Evolutionary conservation across 2,797 vertebrate species (phyloP).

Genomic region (Miichthys miiuy): DNA sequence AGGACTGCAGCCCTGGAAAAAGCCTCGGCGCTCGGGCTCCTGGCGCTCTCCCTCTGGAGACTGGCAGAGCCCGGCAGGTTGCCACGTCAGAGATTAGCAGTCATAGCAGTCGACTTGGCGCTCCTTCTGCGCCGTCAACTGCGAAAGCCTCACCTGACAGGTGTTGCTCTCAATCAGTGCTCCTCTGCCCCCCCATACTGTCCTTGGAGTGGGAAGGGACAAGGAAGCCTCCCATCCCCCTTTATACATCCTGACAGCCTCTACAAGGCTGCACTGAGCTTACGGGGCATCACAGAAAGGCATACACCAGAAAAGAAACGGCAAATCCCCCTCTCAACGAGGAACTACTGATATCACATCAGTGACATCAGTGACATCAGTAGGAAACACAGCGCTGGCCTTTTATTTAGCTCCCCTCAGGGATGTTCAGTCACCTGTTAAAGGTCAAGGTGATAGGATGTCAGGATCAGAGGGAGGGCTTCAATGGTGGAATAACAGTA

Average conservation of each 20-base stretch:
- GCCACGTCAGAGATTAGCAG: constrained; percentile 82
- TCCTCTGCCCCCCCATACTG: constrained; percentile 48
- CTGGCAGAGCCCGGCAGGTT: constrained; percentile 70
- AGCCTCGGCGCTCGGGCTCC: constrained; percentile 59
- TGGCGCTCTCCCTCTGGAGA: constrained; percentile 68
- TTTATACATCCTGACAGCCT: constrained; percentile 57
- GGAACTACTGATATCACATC: constrained; percentile 77
- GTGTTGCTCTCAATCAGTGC: constrained; percentile 85
- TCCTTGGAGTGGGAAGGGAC: constrained; percentile 60
- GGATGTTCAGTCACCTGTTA: constrained; percentile 68
- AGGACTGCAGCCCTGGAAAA: constrained; percentile 68
- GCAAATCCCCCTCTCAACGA: constrained; percentile 64
- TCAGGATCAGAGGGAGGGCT: constrained; percentile 59
- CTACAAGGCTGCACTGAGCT: constrained; percentile 40
- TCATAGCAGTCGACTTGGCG: constrained; percentile 79
- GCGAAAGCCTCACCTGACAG: constrained; percentile 85
- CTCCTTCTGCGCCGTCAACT: constrained; percentile 81
- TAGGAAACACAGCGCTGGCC: constrained; percentile 66
- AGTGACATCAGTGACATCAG: constrained; percentile 77
- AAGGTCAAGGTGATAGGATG: constrained; percentile 72
- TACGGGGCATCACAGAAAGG: constrained; percentile 4
- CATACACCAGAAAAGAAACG: constrained; percentile 45
- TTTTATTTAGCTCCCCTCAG: constrained; percentile 66
- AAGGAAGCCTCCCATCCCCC: constrained; percentile 39
- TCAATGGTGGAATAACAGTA: constrained; percentile 29